Evolutionary conservation across 2,797 vertebrate genomes (phyloP).

Genomic region (Vultur gryphus): DNA sequence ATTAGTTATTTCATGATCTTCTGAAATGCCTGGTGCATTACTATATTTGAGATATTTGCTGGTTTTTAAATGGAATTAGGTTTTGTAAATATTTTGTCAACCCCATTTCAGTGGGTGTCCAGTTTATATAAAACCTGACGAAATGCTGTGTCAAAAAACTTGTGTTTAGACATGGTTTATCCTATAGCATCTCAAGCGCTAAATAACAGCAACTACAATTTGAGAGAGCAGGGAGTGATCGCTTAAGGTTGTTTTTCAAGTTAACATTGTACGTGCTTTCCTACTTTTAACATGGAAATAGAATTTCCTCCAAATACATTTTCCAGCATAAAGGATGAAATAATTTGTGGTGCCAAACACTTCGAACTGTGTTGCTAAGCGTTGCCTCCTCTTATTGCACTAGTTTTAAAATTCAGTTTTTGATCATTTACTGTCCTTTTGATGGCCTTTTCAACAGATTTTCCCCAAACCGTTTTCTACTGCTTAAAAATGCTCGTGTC

Average conservation of each 20-base stretch:
- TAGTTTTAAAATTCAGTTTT: slow-evolving; percentile 16
- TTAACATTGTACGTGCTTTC: not conserved
- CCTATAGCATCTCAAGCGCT: not conserved
- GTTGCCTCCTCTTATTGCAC: slow-evolving; percentile 22
- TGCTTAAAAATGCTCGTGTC: not conserved
- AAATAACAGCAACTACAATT: not conserved
- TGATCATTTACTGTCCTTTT: not conserved
- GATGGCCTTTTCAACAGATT: slow-evolving; percentile 8
- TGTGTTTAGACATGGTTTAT: not conserved
- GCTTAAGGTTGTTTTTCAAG: not conserved
- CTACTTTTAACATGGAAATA: not conserved
- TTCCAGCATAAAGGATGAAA: not conserved
- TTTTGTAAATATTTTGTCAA: slow-evolving; percentile 42
- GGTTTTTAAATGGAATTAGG: slow-evolving; percentile 22
- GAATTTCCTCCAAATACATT: not conserved
- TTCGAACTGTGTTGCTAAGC: not conserved
- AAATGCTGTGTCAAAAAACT: not conserved
- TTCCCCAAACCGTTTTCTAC: not conserved
- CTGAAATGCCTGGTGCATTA: slow-evolving; percentile 52
- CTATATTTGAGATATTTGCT: slow-evolving; percentile 6
- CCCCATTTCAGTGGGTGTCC: slow-evolving; percentile 22
- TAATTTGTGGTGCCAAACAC: slow-evolving; percentile 3
- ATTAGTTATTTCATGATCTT: not conserved
- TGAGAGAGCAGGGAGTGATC: not conserved
- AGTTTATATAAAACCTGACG: slow-evolving; percentile 11